A percentile compares a stretch with the other conserved stretches of the same genome.
Conservation (phyloP, 2,113 vertebrate genomes). For the Blennius ocellaris region DNA sequence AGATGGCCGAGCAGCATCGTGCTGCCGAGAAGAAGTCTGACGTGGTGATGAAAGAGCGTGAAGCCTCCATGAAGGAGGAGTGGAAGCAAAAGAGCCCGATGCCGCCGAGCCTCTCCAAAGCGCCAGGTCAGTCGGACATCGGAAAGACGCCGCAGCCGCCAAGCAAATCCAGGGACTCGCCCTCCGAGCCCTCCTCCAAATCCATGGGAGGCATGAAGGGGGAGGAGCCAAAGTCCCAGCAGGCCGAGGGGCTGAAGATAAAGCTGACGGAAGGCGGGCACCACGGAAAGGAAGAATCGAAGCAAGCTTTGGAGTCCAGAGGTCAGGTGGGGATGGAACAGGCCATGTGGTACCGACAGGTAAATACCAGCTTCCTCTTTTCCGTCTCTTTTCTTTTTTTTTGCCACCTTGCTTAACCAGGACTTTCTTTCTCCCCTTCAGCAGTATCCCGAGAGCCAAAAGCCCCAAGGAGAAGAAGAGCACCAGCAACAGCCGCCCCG, state of each 20-base stretch:
- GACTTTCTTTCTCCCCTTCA: constrained; percentile 20
- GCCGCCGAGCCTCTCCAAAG: constrained; percentile 93
- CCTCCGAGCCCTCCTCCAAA: constrained; percentile 88
- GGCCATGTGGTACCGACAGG: constrained; percentile 98
- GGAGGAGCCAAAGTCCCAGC: constrained; percentile 92
- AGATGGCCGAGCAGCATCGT: constrained; percentile 90
- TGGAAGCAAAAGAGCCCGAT: constrained; percentile 95
- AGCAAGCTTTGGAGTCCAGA: constrained; percentile 87
- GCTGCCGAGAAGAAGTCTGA: constrained; percentile 91
- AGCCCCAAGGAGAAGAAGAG: constrained; percentile 93
- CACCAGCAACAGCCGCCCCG: constrained; percentile 86
- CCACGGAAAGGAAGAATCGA: constrained; percentile 93
- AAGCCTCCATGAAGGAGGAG: constrained; percentile 91
- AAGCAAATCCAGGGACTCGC: constrained; percentile 89
- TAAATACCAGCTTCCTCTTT: too few relatives aligned
- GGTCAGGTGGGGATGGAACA: constrained; percentile 92
- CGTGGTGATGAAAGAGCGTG: constrained; percentile 90
- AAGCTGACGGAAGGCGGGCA: constrained; percentile 90
- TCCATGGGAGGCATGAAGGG: constrained; percentile 92
- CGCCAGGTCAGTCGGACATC: constrained; percentile 91
- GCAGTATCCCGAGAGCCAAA: constrained; percentile 92
- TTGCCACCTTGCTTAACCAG: too few relatives aligned
- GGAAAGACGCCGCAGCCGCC: constrained; percentile 86
- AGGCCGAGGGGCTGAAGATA: constrained; percentile 92
- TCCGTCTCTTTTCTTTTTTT: too few relatives aligned